phyloP scores from a whole-genome alignment of 2,888 invertebrate genomes.

The Hanleya hanleyi region DNA sequence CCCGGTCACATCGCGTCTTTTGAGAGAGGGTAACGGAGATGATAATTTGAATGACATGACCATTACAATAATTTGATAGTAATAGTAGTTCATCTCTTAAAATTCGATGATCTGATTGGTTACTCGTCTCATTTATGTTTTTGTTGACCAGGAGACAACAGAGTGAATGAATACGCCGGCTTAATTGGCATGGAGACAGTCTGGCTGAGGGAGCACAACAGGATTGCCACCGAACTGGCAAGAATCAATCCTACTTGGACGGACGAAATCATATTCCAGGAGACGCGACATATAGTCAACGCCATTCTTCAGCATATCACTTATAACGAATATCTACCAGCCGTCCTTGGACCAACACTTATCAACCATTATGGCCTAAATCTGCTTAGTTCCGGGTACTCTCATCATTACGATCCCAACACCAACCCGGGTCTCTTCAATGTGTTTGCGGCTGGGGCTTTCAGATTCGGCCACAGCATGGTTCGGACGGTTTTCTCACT shows the following conservation, averaged over 20 bases:
- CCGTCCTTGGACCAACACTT: not conserved
- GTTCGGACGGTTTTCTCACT: not conserved
- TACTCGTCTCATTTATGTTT: not conserved
- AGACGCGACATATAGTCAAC: not conserved
- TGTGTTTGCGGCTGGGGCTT: not conserved
- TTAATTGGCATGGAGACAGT: not conserved
- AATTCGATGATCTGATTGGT: not conserved
- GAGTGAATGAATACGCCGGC: conserved; percentile 2
- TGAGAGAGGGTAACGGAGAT: no score
- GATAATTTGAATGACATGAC: no score
- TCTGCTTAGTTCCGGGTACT: not conserved
- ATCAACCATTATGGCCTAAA: not conserved
- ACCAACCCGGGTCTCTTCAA: not conserved
- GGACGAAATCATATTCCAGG: conserved; percentile 6
- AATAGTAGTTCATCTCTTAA: not conserved
- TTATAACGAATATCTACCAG: conserved; percentile 1
- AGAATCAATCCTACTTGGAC: not conserved
- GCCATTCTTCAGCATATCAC: conserved; percentile 1
- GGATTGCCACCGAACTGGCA: conserved; percentile 1
- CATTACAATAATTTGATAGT: no score
- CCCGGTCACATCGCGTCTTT: no score
- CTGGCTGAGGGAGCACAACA: conserved; percentile 4
- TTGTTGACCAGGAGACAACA: not conserved
- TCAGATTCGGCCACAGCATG: conserved; percentile 11
- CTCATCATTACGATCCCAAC: not conserved